phyloP scores from a whole-genome alignment of 2,113 vertebrate genomes.

The Epinephelus lanceolatus region DNA sequence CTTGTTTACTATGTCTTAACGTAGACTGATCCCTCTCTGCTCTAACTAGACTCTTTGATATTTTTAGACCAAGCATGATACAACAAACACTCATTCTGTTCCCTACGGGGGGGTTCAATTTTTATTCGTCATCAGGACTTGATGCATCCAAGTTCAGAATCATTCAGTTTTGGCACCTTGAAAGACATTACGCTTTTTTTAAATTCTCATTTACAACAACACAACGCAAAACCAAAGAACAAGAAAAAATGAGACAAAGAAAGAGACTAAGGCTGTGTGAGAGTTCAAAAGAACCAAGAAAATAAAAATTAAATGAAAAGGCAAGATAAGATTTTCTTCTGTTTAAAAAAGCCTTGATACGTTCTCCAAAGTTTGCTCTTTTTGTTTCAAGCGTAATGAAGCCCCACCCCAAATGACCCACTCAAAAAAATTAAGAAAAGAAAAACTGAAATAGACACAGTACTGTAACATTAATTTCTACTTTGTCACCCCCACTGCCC shows the following conservation, averaged over 20 bases:
- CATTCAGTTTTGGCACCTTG: conserved; percentile 85
- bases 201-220: conserved; percentile 81
- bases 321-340: conserved; percentile 56
- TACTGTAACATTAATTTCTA: conserved; percentile 81
- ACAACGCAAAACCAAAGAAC: conserved; percentile 76
- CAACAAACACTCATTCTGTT: conserved; percentile 60
- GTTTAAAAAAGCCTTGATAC: conserved; percentile 63
- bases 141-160: conserved; percentile 85
- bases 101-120: conserved; percentile 75
- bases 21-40: neutral
- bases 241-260: conserved; percentile 62
- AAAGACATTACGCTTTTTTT: conserved; percentile 78
- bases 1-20: neutral
- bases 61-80: conserved; percentile 38
- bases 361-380: conserved; percentile 64
- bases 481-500: conserved; percentile 70
- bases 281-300: conserved; percentile 50
- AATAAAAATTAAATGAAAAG: conserved; percentile 62
- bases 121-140: conserved; percentile 84
- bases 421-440: conserved; percentile 22
- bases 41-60: neutral
- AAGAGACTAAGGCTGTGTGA: conserved; percentile 79
- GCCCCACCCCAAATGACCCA: conserved; percentile 55
- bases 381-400: conserved; percentile 68
- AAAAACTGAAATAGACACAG: conserved; percentile 72